A percentile compares a stretch with the other conserved stretches of the same genome.
Conservation (phyloP, 2,797 vertebrate genomes). For the Acridotheres tristis region DNA sequence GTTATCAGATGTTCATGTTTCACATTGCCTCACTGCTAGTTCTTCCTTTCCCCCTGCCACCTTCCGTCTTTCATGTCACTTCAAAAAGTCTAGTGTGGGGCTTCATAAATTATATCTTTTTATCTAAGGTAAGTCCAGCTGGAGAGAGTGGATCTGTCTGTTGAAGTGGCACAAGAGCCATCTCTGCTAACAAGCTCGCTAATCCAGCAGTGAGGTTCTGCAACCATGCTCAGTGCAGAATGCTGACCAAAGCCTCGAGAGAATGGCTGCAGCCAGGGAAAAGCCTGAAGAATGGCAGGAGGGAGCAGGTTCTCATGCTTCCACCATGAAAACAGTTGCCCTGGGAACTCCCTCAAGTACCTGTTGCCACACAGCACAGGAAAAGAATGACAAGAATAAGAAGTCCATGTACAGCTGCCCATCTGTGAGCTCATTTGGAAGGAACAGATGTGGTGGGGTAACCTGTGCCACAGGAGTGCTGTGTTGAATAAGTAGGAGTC, state of each 20-base stretch:
- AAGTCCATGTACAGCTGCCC: neutral
- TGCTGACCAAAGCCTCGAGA: neutral
- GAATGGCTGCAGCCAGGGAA: neutral
- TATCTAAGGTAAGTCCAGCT: neutral
- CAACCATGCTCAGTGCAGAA: fast-evolving
- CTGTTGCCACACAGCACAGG: neutral
- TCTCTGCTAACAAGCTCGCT: neutral
- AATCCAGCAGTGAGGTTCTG: neutral
- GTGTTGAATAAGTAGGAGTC: neutral
- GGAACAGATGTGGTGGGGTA: neutral
- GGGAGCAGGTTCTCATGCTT: neutral
- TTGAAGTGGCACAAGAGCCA: neutral
- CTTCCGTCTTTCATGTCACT: neutral
- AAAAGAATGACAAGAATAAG: neutral
- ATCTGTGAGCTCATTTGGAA: neutral
- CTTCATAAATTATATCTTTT: neutral
- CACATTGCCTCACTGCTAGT: neutral
- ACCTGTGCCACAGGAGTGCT: neutral
- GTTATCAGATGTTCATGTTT: neutral
- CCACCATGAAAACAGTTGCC: neutral
- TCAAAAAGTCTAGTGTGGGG: neutral
- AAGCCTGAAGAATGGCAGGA: too few relatives aligned
- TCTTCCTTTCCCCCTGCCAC: fast-evolving
- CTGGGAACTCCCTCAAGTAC: neutral
- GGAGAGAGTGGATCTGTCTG: neutral